Evolutionary conservation across 2,797 vertebrate genomes (phyloP).

Genomic region (Lycodopsis pacificus): DNA sequence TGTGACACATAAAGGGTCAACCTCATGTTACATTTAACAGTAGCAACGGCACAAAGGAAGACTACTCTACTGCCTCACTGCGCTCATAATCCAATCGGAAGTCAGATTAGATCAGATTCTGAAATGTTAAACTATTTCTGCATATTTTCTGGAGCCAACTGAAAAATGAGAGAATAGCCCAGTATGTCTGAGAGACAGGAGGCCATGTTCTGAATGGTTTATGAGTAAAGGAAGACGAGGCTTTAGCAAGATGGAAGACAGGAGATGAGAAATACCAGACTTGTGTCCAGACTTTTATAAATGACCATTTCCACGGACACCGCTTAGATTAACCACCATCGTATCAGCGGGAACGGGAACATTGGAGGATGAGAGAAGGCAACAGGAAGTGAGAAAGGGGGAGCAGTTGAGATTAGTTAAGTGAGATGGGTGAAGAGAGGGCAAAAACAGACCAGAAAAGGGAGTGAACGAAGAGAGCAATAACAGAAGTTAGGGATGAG

Average conservation of each 20-base stretch:
- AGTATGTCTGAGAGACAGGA: slow-evolving; percentile 24
- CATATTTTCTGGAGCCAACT: slow-evolving; percentile 2
- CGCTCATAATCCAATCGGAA: slow-evolving; percentile 32
- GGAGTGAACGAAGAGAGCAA: slow-evolving; percentile 2
- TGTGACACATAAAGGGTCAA: slow-evolving; percentile 2
- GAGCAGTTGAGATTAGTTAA: slow-evolving; percentile 10
- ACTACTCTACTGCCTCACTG: neutral
- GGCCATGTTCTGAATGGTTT: slow-evolving; percentile 39
- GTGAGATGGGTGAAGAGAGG: slow-evolving; percentile 1
- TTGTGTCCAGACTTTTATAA: slow-evolving; percentile 45
- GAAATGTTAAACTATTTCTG: slow-evolving; percentile 16
- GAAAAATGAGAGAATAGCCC: slow-evolving; percentile 23
- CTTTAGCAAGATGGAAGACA: slow-evolving; percentile 45
- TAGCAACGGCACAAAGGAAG: slow-evolving; percentile 21
- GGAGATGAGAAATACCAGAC: slow-evolving; percentile 76
- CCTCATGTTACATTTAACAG: slow-evolving; percentile 26
- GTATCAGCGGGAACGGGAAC: slow-evolving; percentile 35
- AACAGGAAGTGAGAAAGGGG: slow-evolving; percentile 21
- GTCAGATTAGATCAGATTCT: slow-evolving; percentile 15
- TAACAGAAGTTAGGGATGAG: slow-evolving; percentile 28
- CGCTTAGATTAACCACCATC: slow-evolving; percentile 22
- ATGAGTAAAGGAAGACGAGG: slow-evolving; percentile 41
- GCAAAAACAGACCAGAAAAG: slow-evolving; percentile 23
- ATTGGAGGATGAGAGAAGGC: neutral
- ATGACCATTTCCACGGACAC: slow-evolving; percentile 57